A percentile compares a stretch with the other conserved stretches of the same genome.
phyloP scores from a whole-genome alignment of 2,888 invertebrate genomes.

The Napeogenes sylphis region DNA sequence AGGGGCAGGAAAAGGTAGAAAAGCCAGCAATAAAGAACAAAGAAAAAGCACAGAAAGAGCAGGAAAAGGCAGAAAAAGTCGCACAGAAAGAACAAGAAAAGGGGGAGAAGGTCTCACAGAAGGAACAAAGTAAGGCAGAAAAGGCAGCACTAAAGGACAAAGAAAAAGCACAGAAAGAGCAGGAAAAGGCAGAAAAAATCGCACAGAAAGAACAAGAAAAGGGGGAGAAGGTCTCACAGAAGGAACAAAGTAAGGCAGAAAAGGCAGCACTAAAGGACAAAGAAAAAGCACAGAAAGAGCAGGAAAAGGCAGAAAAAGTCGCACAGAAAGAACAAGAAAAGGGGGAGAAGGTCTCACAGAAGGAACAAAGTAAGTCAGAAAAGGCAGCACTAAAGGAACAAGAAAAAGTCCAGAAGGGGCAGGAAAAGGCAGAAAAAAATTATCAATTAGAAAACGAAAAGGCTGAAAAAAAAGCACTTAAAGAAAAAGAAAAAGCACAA shows the following conservation, averaged over 20 bases:
- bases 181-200: slow-evolving; percentile 11
- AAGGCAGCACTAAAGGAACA: slow-evolving; percentile 7
- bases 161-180: slow-evolving; percentile 8
- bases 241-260: slow-evolving; percentile 13
- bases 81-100: slow-evolving; percentile 13
- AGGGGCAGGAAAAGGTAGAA: slow-evolving; percentile 18
- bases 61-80: slow-evolving; percentile 15
- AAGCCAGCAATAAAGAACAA: slow-evolving; percentile 12
- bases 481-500: background rate
- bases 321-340: background rate
- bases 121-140: slow-evolving; percentile 14
- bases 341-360: slow-evolving; percentile 3
- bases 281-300: slow-evolving; percentile 8
- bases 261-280: slow-evolving; percentile 4
- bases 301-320: slow-evolving; percentile 11
- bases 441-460: too few species aligned
- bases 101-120: slow-evolving; percentile 3
- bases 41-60: slow-evolving; percentile 19
- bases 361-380: slow-evolving; percentile 8
- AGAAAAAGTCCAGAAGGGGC: slow-evolving; percentile 5
- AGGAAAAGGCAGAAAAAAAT: background rate
- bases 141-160: slow-evolving; percentile 11
- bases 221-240: slow-evolving; percentile 3
- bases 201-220: slow-evolving; percentile 13
- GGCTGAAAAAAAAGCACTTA: too few species aligned